These are phyloP conservation scores for Microctenopoma lineatum DNA, from an alignment of 2,797 vertebrate genomes.

Conservation along the genomic window DNA sequence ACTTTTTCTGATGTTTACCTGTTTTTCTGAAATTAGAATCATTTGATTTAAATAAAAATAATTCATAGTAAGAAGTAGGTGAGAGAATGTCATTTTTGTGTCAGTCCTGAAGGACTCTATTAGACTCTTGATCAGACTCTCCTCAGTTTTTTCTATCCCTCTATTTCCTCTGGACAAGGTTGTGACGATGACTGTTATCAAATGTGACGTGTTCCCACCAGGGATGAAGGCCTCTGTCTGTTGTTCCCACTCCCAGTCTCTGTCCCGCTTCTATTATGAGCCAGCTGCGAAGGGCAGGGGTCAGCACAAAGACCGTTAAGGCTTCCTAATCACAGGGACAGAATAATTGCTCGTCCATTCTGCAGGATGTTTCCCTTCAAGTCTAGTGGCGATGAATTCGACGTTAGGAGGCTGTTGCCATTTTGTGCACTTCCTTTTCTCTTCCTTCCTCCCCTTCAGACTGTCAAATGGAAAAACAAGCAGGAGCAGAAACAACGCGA, in stretches of 20 bases:
- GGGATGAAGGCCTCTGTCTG: conserved; percentile 72
- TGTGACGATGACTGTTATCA: conserved; percentile 71
- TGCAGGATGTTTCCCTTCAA: conserved; percentile 59
- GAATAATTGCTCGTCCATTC: conserved; percentile 66
- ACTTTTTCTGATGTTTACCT: conserved; percentile 29
- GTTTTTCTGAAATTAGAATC: conserved; percentile 17
- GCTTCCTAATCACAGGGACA: conserved; percentile 72
- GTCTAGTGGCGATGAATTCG: conserved; percentile 64
- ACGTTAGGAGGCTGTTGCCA: conserved; percentile 35
- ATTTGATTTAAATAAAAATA: conserved; percentile 2
- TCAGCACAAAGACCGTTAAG: conserved; percentile 72
- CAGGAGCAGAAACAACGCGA: conserved; percentile 51
- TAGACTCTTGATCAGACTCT: conserved; percentile 37
- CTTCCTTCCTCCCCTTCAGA: conserved; percentile 20
- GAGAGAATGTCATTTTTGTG: conserved; percentile 24
- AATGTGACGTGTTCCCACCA: conserved; percentile 74
- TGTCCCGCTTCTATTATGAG: conserved; percentile 69
- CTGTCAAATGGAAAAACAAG: conserved; percentile 49
- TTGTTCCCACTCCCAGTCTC: conserved; percentile 67
- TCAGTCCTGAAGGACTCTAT: conserved; percentile 29
- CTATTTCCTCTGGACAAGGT: conserved; percentile 50
- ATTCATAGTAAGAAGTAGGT: neutral
- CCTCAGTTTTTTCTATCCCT: conserved; percentile 35
- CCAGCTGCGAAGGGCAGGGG: conserved; percentile 77
- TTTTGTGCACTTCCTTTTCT: conserved; percentile 45